A percentile compares a stretch with the other conserved stretches of the same genome.
Conservation (phyloP, 1,140 invertebrate genomes). For the Drosophila rhopaloa region DNA sequence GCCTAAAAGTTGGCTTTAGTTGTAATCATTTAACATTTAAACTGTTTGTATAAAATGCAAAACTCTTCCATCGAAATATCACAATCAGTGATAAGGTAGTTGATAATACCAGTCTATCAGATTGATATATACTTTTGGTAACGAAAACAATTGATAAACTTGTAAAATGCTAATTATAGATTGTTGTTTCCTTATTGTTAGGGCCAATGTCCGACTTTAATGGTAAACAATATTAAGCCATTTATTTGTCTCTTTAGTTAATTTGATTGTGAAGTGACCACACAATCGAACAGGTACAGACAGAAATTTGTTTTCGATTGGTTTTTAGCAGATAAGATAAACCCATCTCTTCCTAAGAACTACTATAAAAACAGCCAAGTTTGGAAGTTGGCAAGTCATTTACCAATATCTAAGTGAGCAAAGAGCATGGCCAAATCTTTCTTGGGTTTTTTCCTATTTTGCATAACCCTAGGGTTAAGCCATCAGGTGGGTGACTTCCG, state of each 20-base stretch:
- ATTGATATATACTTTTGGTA: neutral
- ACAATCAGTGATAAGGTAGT: conserved; percentile 1
- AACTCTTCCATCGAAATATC: neutral
- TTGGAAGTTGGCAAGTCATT: neutral
- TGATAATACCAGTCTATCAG: neutral
- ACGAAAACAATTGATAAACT: too few relatives aligned
- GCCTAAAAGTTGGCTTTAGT: conserved; percentile 3
- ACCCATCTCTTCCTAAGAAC: neutral
- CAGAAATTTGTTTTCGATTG: neutral
- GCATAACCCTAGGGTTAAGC: conserved; percentile 15
- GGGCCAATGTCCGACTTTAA: too few relatives aligned
- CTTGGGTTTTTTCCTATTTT: neutral
- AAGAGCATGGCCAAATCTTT: conserved; percentile 11
- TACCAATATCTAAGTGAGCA: neutral
- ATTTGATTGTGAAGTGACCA: neutral
- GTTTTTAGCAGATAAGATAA: conserved; percentile 9
- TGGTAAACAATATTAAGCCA: neutral
- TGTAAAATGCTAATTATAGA: neutral
- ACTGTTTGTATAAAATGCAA: neutral
- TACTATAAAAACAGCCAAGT: conserved; percentile 8
- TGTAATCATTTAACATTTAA: too few relatives aligned
- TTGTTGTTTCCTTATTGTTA: neutral
- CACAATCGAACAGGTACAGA: neutral
- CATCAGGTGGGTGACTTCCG: conserved; percentile 28
- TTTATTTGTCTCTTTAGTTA: neutral